Conservation (phyloP, 1,140 invertebrate genomes). For the Macrobrachium nipponense region DNA sequence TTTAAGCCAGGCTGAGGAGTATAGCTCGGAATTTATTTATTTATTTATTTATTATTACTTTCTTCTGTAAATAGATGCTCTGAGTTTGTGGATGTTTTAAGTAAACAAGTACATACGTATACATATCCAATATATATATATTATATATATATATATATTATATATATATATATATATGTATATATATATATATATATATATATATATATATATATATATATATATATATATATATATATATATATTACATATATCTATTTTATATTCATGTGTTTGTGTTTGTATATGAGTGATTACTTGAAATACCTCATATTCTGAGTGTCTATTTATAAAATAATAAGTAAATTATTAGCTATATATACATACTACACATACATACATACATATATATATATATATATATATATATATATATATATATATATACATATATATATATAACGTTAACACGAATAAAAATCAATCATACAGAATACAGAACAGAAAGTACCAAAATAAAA, state of each 20-base stretch:
- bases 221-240: conserved; percentile 13
- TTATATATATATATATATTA: too few species aligned
- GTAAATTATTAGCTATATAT: neutral
- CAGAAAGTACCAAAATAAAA: too few species aligned
- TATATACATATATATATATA: conserved; percentile 8
- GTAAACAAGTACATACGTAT: neutral
- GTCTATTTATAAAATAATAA: neutral
- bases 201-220: neutral
- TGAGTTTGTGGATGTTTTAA: neutral
- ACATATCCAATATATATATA: neutral
- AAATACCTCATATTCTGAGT: too few species aligned
- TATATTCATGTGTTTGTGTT: neutral
- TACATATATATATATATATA: conserved; percentile 14
- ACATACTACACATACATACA: neutral
- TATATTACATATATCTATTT: conserved; percentile 7
- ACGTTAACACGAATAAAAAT: too few species aligned
- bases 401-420: conserved; percentile 17
- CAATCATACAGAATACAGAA: too few species aligned
- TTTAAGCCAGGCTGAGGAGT: too few species aligned
- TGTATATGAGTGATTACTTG: neutral
- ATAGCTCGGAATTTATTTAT: too few species aligned
- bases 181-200: conserved; percentile 10
- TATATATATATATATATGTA: conserved; percentile 14
- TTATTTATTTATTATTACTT: too few species aligned
- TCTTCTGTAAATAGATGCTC: too few species aligned